Evolutionary conservation across 1,140 invertebrate genomes (phyloP).

Genomic region (Coboldia fuscipes): DNA sequence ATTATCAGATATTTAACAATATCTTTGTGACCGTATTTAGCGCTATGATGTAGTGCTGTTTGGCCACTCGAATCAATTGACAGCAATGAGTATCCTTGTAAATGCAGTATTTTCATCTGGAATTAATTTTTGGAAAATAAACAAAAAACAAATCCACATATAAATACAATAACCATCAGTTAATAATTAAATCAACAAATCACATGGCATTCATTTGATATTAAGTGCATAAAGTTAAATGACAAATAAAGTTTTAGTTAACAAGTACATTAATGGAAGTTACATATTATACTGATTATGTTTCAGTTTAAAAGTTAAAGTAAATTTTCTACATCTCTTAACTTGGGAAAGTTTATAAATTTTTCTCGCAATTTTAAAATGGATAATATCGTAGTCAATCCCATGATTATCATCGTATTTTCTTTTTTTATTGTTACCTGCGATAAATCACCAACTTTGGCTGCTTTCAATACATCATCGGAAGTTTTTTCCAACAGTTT

Average conservation of each 20-base stretch:
- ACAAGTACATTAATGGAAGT: too few species aligned
- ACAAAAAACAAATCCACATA: not conserved
- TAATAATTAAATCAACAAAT: not conserved
- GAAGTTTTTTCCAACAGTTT: slow-evolving; percentile 53
- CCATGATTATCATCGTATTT: too few species aligned
- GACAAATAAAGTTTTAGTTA: too few species aligned
- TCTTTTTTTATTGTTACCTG: too few species aligned
- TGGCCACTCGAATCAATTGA: slow-evolving; percentile 71
- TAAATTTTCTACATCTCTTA: too few species aligned
- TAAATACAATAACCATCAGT: not conserved
- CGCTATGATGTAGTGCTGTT: slow-evolving; percentile 73
- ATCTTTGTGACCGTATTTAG: slow-evolving; percentile 69
- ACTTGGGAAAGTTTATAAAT: too few species aligned
- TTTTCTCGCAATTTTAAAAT: too few species aligned
- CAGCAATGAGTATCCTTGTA: slow-evolving; percentile 61
- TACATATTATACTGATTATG: too few species aligned
- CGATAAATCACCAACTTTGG: slow-evolving; percentile 49
- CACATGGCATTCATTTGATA: slow-evolving; percentile 15
- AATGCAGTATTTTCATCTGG: slow-evolving; percentile 60
- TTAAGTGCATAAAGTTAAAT: too few species aligned
- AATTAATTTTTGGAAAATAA: slow-evolving; percentile 8
- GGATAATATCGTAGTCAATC: too few species aligned
- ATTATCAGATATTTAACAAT: slow-evolving; percentile 77
- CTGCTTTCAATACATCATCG: slow-evolving; percentile 60
- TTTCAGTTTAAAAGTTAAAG: too few species aligned